These are phyloP conservation scores for Astreopora myriophthalma DNA, from an alignment of 64 coral and sea anemone species.

Conservation along the genomic window DNA sequence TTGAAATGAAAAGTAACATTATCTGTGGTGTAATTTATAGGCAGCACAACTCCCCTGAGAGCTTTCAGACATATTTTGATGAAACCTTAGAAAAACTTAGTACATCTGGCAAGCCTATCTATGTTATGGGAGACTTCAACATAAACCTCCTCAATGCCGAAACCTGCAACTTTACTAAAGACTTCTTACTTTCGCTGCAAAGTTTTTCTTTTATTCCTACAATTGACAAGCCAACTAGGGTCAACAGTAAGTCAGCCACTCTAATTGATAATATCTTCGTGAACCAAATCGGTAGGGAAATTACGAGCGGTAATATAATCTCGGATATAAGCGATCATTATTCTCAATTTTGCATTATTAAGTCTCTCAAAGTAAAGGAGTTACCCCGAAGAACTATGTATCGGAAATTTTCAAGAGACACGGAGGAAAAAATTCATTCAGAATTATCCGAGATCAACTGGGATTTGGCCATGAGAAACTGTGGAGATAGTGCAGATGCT, in stretches of 20 bases:
- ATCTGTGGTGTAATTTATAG: too few relatives aligned
- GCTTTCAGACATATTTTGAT: too few relatives aligned
- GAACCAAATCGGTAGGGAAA: neutral
- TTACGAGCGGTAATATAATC: too few relatives aligned
- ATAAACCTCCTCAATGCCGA: neutral
- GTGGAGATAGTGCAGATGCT: neutral
- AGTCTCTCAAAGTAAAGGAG: neutral
- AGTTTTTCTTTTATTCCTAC: neutral
- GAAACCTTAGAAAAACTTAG: too few relatives aligned
- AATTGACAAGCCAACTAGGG: too few relatives aligned
- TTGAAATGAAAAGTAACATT: too few relatives aligned
- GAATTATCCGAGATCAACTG: neutral
- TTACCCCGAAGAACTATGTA: neutral
- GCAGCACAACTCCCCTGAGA: too few relatives aligned
- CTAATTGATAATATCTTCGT: too few relatives aligned
- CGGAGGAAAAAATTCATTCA: neutral
- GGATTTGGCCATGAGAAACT: neutral
- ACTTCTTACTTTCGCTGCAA: neutral
- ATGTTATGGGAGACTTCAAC: neutral
- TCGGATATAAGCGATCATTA: too few relatives aligned
- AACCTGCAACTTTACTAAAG: neutral
- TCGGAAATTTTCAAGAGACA: neutral
- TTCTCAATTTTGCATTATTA: too few relatives aligned
- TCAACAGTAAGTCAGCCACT: too few relatives aligned
- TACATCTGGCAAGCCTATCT: neutral